Conservation (phyloP, 2,888 invertebrate species). For the Trisateles emortualis region DNA sequence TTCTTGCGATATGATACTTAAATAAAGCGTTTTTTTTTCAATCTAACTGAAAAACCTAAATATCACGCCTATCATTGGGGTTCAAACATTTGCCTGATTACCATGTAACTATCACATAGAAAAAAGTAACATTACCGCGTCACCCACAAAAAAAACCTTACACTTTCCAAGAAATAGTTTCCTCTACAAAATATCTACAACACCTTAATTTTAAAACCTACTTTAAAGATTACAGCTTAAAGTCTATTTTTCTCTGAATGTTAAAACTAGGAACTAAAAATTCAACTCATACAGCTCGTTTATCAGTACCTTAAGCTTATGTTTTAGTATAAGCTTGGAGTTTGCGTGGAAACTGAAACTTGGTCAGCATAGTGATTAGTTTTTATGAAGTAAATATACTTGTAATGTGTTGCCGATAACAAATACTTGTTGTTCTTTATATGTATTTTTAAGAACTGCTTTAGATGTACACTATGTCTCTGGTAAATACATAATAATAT, state of each 20-base stretch:
- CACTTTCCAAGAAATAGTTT: background rate
- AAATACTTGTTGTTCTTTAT: too few relatives aligned
- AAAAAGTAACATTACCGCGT: background rate
- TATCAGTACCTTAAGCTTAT: conserved; percentile 34
- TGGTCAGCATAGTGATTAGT: conserved; percentile 27
- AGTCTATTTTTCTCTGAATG: background rate
- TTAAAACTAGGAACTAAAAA: conserved; percentile 28
- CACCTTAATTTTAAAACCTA: background rate
- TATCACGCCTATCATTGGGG: too few relatives aligned
- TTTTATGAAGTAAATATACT: background rate
- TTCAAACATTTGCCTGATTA: background rate
- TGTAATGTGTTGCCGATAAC: too few relatives aligned
- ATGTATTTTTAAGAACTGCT: too few relatives aligned
- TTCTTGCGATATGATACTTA: too few relatives aligned
- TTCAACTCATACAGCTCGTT: conserved; percentile 43
- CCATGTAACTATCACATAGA: background rate
- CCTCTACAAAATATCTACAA: conserved; percentile 1
- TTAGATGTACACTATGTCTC: too few relatives aligned
- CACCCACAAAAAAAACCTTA: background rate
- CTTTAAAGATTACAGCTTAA: background rate
- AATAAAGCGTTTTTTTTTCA: too few relatives aligned
- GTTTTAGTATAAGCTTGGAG: conserved; percentile 30
- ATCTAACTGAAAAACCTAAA: too few relatives aligned
- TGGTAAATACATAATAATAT: too few relatives aligned
- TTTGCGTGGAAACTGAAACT: conserved; percentile 30